A percentile compares a stretch with the other conserved stretches of the same genome.
These are phyloP conservation scores for Peromyscus leucopus DNA, from an alignment of 2,113 vertebrate species.

Conservation along the genomic window DNA sequence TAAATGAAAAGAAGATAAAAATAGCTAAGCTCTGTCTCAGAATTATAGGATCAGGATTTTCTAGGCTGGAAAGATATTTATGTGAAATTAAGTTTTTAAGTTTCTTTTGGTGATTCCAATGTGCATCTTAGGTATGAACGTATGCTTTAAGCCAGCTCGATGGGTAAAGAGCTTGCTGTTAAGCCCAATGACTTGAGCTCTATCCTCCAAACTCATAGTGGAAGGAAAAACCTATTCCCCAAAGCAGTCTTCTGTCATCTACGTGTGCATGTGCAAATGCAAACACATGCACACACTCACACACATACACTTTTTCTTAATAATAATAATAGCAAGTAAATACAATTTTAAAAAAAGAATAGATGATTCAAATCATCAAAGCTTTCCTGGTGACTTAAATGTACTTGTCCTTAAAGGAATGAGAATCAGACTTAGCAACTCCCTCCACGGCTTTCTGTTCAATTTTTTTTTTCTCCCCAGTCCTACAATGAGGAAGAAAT, in stretches of 20 bases:
- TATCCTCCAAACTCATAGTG: background rate
- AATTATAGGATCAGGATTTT: slow-evolving; percentile 7
- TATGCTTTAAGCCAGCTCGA: background rate
- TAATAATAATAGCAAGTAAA: background rate
- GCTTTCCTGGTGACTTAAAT: background rate
- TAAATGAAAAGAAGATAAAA: background rate
- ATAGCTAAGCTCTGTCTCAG: slow-evolving; percentile 12
- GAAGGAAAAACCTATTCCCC: too few species aligned
- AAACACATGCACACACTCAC: background rate
- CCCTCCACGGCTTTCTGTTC: background rate
- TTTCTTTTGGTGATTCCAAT: background rate
- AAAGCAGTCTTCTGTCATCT: background rate
- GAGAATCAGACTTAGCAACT: background rate
- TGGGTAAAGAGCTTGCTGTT: background rate
- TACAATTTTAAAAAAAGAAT: background rate
- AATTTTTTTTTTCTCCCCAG: background rate
- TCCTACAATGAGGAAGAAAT: background rate
- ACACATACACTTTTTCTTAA: background rate
- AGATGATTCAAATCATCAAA: background rate
- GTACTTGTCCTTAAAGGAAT: background rate
- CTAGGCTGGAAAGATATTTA: slow-evolving; percentile 10
- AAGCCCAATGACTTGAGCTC: too few species aligned
- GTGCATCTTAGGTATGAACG: background rate
- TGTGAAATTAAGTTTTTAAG: slow-evolving; percentile 38
- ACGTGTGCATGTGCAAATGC: background rate